phyloP scores from a whole-genome alignment of 2,888 invertebrate genomes.

The Pilophorus perplexus region DNA sequence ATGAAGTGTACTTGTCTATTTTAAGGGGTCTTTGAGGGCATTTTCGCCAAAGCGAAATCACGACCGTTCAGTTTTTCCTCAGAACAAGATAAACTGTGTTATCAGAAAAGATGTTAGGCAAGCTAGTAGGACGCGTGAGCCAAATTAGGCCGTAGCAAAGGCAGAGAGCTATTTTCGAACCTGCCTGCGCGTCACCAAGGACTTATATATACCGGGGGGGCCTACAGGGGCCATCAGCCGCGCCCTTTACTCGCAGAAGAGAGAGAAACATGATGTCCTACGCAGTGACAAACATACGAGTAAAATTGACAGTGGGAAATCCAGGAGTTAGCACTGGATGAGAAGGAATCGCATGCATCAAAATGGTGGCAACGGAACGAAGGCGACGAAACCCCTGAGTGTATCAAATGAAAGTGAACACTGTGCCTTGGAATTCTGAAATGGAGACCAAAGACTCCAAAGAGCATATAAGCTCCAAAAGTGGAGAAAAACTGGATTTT shows the following conservation, averaged over 20 bases:
- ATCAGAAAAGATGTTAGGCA: background rate
- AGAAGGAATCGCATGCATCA: background rate
- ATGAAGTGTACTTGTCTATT: too few relatives aligned
- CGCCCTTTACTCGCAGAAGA: background rate
- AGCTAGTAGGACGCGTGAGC: background rate
- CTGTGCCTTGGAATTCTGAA: too few relatives aligned
- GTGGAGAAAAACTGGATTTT: too few relatives aligned
- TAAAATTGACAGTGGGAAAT: too few relatives aligned
- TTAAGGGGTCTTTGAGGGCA: too few relatives aligned
- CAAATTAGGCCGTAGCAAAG: slow-evolving; percentile 22
- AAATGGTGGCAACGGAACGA: background rate
- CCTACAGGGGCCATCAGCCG: slow-evolving; percentile 20
- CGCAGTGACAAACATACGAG: too few relatives aligned
- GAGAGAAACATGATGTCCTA: background rate
- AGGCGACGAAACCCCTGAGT: background rate
- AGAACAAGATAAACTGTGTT: too few relatives aligned
- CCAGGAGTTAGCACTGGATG: background rate
- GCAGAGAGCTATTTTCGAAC: slow-evolving; percentile 5
- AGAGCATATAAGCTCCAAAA: too few relatives aligned
- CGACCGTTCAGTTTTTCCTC: too few relatives aligned
- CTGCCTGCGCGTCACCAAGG: slow-evolving; percentile 3
- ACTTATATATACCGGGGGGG: slow-evolving; percentile 1
- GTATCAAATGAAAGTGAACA: too few relatives aligned
- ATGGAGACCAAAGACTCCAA: too few relatives aligned
- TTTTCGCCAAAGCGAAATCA: too few relatives aligned